Evolutionary conservation across 2,113 vertebrate genomes (phyloP).

Genomic region (Vidua macroura): DNA sequence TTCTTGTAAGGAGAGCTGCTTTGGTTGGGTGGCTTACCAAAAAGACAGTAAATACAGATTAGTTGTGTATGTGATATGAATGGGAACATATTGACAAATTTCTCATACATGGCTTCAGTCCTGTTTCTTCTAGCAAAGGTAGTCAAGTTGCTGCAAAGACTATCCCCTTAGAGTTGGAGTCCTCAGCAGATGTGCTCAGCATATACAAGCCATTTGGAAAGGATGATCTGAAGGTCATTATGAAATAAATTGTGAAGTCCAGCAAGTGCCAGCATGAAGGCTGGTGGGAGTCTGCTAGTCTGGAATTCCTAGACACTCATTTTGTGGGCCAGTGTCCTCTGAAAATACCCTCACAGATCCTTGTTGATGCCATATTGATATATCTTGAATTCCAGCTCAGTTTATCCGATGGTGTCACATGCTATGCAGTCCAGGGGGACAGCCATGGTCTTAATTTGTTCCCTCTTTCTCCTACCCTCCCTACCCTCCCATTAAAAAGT

Average conservation of each 20-base stretch:
- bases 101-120: neutral
- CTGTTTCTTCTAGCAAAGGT: neutral
- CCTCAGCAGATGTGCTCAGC: neutral
- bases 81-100: neutral
- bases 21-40: neutral
- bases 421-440: neutral
- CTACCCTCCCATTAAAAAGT: neutral
- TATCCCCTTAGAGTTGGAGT: neutral
- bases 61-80: neutral
- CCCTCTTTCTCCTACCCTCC: accelerated
- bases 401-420: neutral
- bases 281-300: conserved; percentile 6
- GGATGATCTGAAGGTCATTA: neutral
- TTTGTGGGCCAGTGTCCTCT: neutral
- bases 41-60: neutral
- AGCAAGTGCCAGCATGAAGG: neutral
- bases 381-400: neutral
- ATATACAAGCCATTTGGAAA: neutral
- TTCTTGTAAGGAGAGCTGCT: neutral
- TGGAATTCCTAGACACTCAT: neutral
- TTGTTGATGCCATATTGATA: neutral
- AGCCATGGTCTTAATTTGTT: neutral
- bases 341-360: neutral
- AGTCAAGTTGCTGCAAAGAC: neutral
- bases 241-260: conserved; percentile 7